A percentile compares a stretch with the other conserved stretches of the same genome.
phyloP scores from a whole-genome alignment of 2,113 vertebrate genomes.

The Dascyllus trimaculatus region DNA sequence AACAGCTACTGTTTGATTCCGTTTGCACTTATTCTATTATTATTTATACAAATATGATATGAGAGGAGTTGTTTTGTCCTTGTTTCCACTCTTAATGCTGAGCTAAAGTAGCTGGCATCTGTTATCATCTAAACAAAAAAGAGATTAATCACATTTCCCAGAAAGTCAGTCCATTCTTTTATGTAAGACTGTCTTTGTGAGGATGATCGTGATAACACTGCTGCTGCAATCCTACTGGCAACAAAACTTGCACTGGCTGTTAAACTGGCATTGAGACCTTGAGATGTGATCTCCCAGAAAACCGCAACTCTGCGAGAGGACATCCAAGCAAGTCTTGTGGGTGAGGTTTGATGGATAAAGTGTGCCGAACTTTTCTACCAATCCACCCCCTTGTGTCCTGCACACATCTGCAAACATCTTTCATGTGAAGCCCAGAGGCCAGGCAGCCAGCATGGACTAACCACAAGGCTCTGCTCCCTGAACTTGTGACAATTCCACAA shows the following conservation, averaged over 20 bases:
- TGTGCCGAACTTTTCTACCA: slow-evolving; percentile 34
- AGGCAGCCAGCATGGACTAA: slow-evolving; percentile 34
- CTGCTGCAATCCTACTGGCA: neutral
- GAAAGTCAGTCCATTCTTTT: too few relatives aligned
- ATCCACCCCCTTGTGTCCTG: slow-evolving; percentile 11
- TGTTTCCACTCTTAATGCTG: neutral
- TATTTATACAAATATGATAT: neutral
- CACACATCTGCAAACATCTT: slow-evolving; percentile 51
- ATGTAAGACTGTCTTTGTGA: neutral
- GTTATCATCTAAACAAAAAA: too few relatives aligned
- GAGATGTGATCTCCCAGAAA: slow-evolving; percentile 43
- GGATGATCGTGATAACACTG: slow-evolving; percentile 4
- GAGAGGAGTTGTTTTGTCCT: too few relatives aligned
- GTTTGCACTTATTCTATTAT: neutral
- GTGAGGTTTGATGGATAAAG: slow-evolving; percentile 65
- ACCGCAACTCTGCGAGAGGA: slow-evolving; percentile 39
- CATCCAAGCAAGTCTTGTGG: slow-evolving; percentile 21
- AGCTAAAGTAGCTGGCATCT: neutral
- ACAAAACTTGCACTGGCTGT: slow-evolving; percentile 14
- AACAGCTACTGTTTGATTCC: neutral
- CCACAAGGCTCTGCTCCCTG: slow-evolving; percentile 39
- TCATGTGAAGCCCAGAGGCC: slow-evolving; percentile 52
- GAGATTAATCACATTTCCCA: too few relatives aligned
- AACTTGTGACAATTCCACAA: slow-evolving; percentile 32
- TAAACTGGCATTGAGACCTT: slow-evolving; percentile 10